Conservation (phyloP, 2,797 vertebrate species). For the Oryzias dopingdopingensis region DNA sequence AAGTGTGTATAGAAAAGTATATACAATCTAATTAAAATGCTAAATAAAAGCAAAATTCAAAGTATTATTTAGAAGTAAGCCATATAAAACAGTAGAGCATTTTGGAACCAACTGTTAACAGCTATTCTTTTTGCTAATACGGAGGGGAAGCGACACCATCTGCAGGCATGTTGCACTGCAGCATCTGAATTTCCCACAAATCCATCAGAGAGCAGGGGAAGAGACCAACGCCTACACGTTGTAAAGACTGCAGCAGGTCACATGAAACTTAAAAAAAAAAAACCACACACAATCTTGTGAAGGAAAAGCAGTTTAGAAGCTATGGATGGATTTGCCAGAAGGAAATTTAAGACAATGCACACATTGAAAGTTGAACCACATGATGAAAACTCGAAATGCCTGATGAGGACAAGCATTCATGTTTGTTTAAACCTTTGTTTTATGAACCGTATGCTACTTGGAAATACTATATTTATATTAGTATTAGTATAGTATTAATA, state of each 20-base stretch:
- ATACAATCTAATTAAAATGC: too few relatives aligned
- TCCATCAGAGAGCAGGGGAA: not conserved
- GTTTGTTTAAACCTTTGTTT: too few relatives aligned
- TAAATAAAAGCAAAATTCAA: too few relatives aligned
- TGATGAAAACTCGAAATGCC: slow-evolving; percentile 33
- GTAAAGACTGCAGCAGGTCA: slow-evolving; percentile 19
- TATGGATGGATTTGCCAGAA: slow-evolving; percentile 7
- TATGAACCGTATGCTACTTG: too few relatives aligned
- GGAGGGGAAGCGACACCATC: slow-evolving; percentile 1
- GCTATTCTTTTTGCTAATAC: not conserved
- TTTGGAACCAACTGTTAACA: slow-evolving; percentile 3
- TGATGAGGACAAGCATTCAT: too few relatives aligned
- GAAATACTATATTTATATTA: too few relatives aligned
- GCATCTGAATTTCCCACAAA: slow-evolving; percentile 16
- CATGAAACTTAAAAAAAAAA: slow-evolving; percentile 25
- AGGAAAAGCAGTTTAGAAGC: not conserved
- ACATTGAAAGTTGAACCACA: slow-evolving; percentile 46
- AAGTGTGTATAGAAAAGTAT: too few relatives aligned
- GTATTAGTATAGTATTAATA: too few relatives aligned
- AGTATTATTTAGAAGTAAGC: too few relatives aligned
- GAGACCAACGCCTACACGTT: slow-evolving; percentile 13
- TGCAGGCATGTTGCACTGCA: slow-evolving; percentile 50
- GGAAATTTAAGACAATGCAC: slow-evolving; percentile 32
- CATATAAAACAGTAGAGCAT: too few relatives aligned
- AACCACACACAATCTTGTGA: slow-evolving; percentile 14